Evolutionary conservation across 2,113 vertebrate species (phyloP).

Genomic region (Eurystomus gularis): DNA sequence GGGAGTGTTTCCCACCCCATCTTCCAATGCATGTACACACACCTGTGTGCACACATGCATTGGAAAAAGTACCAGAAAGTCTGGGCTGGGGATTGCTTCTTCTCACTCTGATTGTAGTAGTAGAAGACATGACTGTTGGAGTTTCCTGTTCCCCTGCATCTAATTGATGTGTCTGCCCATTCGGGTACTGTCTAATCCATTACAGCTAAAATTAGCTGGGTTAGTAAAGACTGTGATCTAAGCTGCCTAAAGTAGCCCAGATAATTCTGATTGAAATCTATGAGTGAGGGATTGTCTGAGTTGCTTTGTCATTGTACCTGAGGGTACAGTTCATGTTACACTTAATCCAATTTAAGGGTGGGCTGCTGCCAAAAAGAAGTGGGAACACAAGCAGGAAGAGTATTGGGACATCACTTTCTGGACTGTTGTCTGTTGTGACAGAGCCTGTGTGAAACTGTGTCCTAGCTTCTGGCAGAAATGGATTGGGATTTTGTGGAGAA

Average conservation of each 20-base stretch:
- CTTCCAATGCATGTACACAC: not conserved
- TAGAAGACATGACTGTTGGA: not conserved
- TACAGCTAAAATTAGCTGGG: not conserved
- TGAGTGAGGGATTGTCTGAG: not conserved
- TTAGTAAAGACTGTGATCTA: not conserved
- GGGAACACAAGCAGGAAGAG: not conserved
- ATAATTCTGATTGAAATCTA: not conserved
- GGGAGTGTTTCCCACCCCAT: not conserved
- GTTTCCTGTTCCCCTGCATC: not conserved
- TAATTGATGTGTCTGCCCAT: not conserved
- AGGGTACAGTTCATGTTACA: not conserved
- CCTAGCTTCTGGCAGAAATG: not conserved
- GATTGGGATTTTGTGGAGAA: not conserved
- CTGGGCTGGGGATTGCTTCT: not conserved
- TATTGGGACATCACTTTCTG: not conserved
- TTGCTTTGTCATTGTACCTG: slow-evolving; percentile 9
- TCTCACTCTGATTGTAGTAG: not conserved
- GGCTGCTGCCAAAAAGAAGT: not conserved
- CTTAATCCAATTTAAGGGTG: not conserved
- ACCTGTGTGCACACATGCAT: not conserved
- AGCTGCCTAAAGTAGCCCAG: not conserved
- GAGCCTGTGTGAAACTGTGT: not conserved
- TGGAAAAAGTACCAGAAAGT: not conserved
- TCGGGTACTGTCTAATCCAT: not conserved
- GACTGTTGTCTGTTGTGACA: not conserved